Evolutionary conservation across 2,113 vertebrate genomes (phyloP), one percentile per base, ranked within the genome.

Genomic region (Mustelus asterias): DNA sequence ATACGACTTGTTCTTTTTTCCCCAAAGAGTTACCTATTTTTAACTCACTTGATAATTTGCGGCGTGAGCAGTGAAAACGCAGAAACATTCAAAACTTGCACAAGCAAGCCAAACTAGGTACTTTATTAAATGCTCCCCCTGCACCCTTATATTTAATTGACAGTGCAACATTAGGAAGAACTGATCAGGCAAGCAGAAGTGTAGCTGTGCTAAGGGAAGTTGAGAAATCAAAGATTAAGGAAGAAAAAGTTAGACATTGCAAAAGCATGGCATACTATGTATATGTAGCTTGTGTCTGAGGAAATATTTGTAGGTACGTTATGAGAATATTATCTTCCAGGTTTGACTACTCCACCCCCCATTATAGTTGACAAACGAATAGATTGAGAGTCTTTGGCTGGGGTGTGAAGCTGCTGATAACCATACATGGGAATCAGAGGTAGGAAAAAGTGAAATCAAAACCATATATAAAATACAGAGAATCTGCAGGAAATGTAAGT

Each of bases 181-280:
- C n/a, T 93, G 89, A 65, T 93, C 9, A 14, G 65, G n/a, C 29
- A 65, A 60, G 48, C 54, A 58, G 88, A 90, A 90, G 54, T 90
- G 26, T 60, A 60, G 88, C 37, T 83, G 4, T 90, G 11, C 26
- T 14, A 58, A 24, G 60, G 44, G 69, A 95, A 95, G 70, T 95
- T 72, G 69, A 6, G 69, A 95, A 95, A 95, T 22, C 7, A n/a
- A 76, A 33, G 33, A 76, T 72, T 33, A 70, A 95, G 94, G 37
- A 95, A 95, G n/a, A 76, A 95, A 95, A 95, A 95, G 41, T 76
- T 95, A 16, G 24, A 54, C 20, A 6, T 93, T 93, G 89, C 89
- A 93, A 93, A 93, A 93, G 33, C 7, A 70, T 48, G 69, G 22
- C 1, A 95, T 1, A 26, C 18, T 70, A 60, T 60, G 14, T 22